Percentiles rank a stretch among this genome's conserved stretches.
Evolutionary conservation across 2,113 vertebrate species (phyloP).

Genomic region (Tretioscincus oriximinensis): DNA sequence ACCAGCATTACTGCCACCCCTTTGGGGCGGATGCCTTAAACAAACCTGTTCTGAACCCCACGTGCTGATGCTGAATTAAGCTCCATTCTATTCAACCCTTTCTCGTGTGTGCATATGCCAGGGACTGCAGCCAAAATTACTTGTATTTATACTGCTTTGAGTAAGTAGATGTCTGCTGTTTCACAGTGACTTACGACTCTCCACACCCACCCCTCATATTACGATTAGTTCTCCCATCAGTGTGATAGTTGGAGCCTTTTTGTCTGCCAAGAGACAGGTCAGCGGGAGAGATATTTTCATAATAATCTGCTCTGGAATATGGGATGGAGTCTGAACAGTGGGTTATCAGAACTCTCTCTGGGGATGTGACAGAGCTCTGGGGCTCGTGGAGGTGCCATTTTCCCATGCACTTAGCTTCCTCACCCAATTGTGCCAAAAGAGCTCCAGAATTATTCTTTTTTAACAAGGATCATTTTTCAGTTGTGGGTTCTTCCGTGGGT

Average conservation of each 20-base stretch:
- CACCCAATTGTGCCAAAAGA: background rate
- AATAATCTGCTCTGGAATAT: slow-evolving; percentile 13
- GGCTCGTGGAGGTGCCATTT: slow-evolving; percentile 4
- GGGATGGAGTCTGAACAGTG: background rate
- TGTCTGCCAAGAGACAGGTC: background rate
- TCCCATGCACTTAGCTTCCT: slow-evolving; percentile 16
- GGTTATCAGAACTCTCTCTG: background rate
- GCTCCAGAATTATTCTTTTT: background rate
- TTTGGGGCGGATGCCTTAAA: too few species aligned
- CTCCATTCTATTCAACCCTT: background rate
- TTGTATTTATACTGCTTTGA: background rate
- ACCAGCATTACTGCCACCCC: too few species aligned
- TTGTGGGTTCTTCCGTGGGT: background rate
- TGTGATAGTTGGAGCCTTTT: background rate
- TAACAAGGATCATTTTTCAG: background rate
- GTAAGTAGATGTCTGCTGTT: background rate
- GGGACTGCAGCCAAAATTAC: background rate
- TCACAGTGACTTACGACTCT: background rate
- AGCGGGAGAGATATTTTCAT: slow-evolving; percentile 7
- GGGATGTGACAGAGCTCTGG: background rate
- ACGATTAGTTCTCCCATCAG: background rate
- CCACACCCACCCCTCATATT: background rate
- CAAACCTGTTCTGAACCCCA: too few species aligned
- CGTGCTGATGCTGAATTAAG: background rate
- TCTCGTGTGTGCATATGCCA: background rate